Evolutionary conservation across 2,113 vertebrate genomes (phyloP).

Genomic region (Syrmaticus mikado): DNA sequence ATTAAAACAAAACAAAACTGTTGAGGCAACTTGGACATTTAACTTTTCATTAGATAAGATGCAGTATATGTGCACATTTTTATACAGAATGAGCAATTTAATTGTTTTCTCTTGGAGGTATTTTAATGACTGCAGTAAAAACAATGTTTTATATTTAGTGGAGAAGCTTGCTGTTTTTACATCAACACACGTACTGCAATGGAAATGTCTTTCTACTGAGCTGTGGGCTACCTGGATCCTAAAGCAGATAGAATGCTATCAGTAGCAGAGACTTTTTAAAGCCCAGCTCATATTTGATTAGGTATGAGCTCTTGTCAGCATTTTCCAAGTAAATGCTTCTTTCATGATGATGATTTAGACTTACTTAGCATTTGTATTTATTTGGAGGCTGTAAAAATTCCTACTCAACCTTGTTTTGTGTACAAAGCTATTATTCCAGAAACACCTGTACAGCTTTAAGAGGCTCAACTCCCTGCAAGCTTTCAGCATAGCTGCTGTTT

Average conservation of each 20-base stretch:
- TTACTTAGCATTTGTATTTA: neutral
- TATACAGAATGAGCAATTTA: neutral
- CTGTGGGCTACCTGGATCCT: neutral
- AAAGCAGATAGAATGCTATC: neutral
- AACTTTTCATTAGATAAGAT: neutral
- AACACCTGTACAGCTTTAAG: slow-evolving; percentile 16
- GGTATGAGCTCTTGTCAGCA: neutral
- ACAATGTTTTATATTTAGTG: neutral
- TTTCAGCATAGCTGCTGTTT: neutral
- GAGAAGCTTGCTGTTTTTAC: neutral
- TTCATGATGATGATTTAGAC: neutral
- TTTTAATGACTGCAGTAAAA: neutral
- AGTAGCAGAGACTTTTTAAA: neutral
- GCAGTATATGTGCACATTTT: neutral
- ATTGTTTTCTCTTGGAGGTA: neutral
- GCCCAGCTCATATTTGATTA: neutral
- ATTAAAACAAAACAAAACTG: neutral
- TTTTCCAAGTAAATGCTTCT: neutral
- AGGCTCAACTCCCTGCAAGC: slow-evolving; percentile 7
- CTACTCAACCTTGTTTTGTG: neutral
- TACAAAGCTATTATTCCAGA: slow-evolving; percentile 19
- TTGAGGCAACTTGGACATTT: neutral
- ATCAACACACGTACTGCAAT: neutral
- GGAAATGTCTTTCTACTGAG: neutral
- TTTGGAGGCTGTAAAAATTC: neutral